phyloP scores from a whole-genome alignment of 2,113 vertebrate species.

The Chloroceryle aenea region DNA sequence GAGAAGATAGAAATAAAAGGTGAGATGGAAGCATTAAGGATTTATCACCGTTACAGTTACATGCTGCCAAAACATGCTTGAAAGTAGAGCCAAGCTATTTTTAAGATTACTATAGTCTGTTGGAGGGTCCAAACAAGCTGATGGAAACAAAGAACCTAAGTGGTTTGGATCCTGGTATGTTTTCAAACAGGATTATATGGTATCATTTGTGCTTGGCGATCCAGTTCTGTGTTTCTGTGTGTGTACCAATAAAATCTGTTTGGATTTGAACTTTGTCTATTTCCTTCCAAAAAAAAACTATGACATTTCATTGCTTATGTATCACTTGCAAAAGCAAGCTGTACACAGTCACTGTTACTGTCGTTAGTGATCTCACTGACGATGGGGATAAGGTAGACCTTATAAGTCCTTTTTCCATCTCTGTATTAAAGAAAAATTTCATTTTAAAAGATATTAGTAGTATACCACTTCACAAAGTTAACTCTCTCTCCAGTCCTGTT shows the following conservation, averaged over 20 bases:
- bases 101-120: neutral
- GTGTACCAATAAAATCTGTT: neutral
- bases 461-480: neutral
- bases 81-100: neutral
- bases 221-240: neutral
- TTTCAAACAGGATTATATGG: neutral
- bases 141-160: neutral
- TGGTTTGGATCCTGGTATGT: neutral
- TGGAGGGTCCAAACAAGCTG: neutral
- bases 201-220: neutral
- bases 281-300: neutral
- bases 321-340: neutral
- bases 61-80: neutral
- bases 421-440: neutral
- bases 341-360: rapidly evolving
- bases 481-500: neutral
- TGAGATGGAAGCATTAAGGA: neutral
- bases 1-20: neutral
- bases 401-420: neutral
- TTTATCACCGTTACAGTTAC: neutral
- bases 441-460: neutral
- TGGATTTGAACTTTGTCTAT: neutral
- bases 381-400: neutral
- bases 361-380: neutral
- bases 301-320: neutral